Conservation (phyloP, 2,113 vertebrate species). For the Heloderma charlesbogerti region DNA sequence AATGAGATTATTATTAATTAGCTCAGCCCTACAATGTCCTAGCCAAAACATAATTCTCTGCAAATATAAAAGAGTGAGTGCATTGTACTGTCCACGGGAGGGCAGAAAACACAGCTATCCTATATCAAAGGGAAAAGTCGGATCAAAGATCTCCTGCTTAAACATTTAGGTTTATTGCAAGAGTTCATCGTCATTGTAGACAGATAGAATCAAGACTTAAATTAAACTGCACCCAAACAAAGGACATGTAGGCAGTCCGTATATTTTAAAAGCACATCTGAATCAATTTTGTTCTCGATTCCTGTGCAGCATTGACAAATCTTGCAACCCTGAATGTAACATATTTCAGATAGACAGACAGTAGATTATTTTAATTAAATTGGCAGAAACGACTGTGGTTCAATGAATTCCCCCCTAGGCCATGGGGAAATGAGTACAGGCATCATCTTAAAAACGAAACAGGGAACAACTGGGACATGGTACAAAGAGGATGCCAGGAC, state of each 20-base stretch:
- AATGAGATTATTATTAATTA: background rate
- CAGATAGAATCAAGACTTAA: background rate
- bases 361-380: background rate
- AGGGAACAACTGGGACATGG: background rate
- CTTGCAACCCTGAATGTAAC: background rate
- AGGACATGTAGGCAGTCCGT: background rate
- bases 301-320: background rate
- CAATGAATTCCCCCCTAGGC: background rate
- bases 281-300: background rate
- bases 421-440: background rate
- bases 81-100: background rate
- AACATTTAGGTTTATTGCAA: background rate
- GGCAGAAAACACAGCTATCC: background rate
- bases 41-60: background rate
- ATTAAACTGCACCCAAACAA: background rate
- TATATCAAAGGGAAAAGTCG: background rate
- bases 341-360: background rate
- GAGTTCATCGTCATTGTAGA: background rate
- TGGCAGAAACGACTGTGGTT: background rate
- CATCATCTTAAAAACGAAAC: background rate
- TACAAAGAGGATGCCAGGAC: background rate
- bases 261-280: background rate
- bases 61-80: background rate
- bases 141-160: background rate
- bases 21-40: background rate